phyloP scores from a whole-genome alignment of 2,113 vertebrate genomes.

The Indicator indicator region DNA sequence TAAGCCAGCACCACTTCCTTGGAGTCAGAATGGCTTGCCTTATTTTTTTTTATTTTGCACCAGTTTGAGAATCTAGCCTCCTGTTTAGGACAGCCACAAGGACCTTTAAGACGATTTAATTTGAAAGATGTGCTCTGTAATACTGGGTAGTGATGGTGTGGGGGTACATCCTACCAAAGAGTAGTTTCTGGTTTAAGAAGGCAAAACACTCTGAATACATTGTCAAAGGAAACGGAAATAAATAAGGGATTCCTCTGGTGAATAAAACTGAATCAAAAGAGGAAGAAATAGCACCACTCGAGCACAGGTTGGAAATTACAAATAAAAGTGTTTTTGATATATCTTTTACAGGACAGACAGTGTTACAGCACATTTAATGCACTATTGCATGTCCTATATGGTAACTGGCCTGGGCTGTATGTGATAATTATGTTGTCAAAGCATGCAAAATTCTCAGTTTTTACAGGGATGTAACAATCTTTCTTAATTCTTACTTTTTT shows the following conservation, averaged over 20 bases:
- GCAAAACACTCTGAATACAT: background rate
- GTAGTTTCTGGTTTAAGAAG: background rate
- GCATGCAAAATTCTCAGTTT: background rate
- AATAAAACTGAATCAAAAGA: background rate
- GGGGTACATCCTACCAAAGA: background rate
- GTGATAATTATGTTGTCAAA: background rate
- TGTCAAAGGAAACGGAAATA: background rate
- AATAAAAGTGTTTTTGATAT: background rate
- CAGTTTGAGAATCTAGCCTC: background rate
- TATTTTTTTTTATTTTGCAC: background rate
- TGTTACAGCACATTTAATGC: background rate
- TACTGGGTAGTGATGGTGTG: background rate
- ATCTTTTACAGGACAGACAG: fast-evolving
- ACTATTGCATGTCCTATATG: background rate
- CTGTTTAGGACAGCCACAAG: background rate
- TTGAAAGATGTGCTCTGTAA: background rate
- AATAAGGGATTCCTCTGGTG: background rate
- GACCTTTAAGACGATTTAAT: background rate
- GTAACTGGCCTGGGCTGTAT: background rate
- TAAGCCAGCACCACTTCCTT: background rate
- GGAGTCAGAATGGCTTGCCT: background rate
- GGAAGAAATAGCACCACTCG: background rate
- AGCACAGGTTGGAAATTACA: background rate
- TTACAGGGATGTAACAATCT: background rate
- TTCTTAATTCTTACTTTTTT: background rate